A percentile compares a stretch with the other conserved stretches of the same genome.
Evolutionary conservation across 2,113 vertebrate species (phyloP).

Genomic region (Pseudopipra pipra): DNA sequence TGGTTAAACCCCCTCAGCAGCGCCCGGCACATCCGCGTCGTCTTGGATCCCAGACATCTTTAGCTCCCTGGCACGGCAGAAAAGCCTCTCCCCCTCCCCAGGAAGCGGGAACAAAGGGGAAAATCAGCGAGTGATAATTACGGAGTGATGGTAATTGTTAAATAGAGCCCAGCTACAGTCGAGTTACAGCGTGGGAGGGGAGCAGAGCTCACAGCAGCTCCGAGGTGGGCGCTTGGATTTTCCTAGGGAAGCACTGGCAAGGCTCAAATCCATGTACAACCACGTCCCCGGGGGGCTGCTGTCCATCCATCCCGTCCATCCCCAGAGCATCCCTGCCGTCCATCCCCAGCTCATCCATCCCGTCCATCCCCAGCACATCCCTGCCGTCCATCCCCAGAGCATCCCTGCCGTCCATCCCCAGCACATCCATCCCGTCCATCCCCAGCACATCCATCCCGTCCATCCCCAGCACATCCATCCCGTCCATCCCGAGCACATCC

Average conservation of each 20-base stretch:
- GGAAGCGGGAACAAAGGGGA: background rate
- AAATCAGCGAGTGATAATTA: constrained; percentile 7
- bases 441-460: too few species aligned
- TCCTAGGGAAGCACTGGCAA: background rate
- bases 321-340: too few species aligned
- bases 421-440: too few species aligned
- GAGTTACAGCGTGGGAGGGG: background rate
- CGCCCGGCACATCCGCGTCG: background rate
- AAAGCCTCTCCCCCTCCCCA: background rate
- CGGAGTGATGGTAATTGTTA: background rate
- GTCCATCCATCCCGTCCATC: background rate
- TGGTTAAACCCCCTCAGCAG: background rate
- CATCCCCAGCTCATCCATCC: too few species aligned
- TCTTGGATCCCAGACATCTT: background rate
- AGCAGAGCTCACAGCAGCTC: background rate
- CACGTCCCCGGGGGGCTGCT: background rate
- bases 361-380: too few species aligned
- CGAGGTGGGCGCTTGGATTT: background rate
- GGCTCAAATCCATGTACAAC: fast-evolving
- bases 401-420: too few species aligned
- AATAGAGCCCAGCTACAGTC: background rate
- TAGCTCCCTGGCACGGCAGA: background rate
- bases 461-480: too few species aligned
- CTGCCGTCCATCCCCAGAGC: too few species aligned
- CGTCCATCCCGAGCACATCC: too few species aligned